phyloP scores from a whole-genome alignment of 1,140 invertebrate genomes.

The Drosophila kohkoa region DNA sequence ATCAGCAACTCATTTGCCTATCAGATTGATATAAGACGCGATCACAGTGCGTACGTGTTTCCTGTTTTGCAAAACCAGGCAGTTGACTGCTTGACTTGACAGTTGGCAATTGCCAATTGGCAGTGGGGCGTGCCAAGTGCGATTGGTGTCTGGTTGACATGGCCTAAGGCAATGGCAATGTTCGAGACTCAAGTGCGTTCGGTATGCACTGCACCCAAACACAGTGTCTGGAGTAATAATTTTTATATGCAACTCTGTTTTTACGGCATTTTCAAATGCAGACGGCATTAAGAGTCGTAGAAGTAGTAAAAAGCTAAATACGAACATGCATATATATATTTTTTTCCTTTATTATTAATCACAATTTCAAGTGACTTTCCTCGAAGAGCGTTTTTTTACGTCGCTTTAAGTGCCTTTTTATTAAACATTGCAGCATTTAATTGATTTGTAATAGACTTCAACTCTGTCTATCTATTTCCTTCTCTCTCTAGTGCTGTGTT shows the following conservation, averaged over 20 bases:
- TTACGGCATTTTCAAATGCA: constrained; percentile 71
- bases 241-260: constrained; percentile 55
- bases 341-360: constrained; percentile 60
- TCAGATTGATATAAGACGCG: constrained; percentile 79
- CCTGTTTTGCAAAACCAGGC: constrained; percentile 38
- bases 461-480: not conserved
- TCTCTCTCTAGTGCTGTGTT: constrained; percentile 19
- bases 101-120: constrained; percentile 6
- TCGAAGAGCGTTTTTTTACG: constrained; percentile 54
- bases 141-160: constrained; percentile 55
- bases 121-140: constrained; percentile 51
- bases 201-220: constrained; percentile 59
- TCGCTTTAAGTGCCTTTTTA: constrained; percentile 73
- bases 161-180: constrained; percentile 48
- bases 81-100: not conserved
- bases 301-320: constrained; percentile 4
- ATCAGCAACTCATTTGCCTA: constrained; percentile 70
- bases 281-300: constrained; percentile 49
- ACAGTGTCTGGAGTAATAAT: constrained; percentile 25
- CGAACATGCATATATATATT: constrained; percentile 21
- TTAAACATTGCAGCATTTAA: constrained; percentile 77
- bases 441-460: constrained; percentile 81
- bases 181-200: constrained; percentile 42
- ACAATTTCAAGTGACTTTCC: constrained; percentile 56
- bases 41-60: constrained; percentile 71